Conservation (phyloP, 2,113 vertebrate genomes). For the Scatophagus argus region DNA sequence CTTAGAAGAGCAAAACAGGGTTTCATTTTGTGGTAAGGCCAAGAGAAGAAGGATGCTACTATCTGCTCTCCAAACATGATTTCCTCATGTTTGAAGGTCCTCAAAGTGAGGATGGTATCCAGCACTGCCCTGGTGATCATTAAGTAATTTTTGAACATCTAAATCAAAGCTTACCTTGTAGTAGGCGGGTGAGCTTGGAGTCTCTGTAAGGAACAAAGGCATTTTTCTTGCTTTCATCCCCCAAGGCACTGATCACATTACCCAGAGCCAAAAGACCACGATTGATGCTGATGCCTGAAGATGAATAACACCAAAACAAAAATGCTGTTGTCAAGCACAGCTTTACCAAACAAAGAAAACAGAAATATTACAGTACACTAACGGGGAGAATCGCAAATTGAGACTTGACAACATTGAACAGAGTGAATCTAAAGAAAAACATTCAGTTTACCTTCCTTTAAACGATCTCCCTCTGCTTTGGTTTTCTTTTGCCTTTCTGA, state of each 20-base stretch:
- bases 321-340: not conserved
- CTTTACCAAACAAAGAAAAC: not conserved
- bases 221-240: constrained; percentile 93
- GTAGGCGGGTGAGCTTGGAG: constrained; percentile 94
- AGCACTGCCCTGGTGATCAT: not conserved
- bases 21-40: not conserved
- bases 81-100: not conserved
- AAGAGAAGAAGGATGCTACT: not conserved
- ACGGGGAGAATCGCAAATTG: not conserved
- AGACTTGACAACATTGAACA: not conserved
- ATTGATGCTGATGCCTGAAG: constrained; percentile 96
- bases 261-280: constrained; percentile 93
- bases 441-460: constrained; percentile 91
- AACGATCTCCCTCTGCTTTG: constrained; percentile 95
- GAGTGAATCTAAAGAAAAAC: not conserved
- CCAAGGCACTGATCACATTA: constrained; percentile 98
- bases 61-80: not conserved
- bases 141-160: constrained; percentile 17
- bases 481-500: constrained; percentile 99
- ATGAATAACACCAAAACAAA: constrained; percentile 31
- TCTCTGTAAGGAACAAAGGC: constrained; percentile 97
- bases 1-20: not conserved
- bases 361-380: not conserved
- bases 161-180: constrained; percentile 89
- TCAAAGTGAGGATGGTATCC: not conserved